Conservation (phyloP, 30 jellyfish, hydroid and myxozoan genomes). For the Catostylus mosaicus region DNA sequence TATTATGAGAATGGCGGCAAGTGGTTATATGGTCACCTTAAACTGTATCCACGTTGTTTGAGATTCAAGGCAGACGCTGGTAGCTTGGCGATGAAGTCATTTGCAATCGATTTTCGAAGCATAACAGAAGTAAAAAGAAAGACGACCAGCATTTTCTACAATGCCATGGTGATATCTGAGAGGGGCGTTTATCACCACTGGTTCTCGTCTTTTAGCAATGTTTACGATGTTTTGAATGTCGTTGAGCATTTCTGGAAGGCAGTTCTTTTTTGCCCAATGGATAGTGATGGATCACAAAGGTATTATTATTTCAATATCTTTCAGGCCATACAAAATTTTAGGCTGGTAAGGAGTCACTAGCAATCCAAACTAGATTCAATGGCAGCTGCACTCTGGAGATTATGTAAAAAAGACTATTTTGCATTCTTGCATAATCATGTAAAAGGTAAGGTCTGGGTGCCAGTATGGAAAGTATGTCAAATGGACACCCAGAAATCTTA, state of each 20-base stretch:
- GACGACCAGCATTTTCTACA: slow-evolving; percentile 20
- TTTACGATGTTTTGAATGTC: slow-evolving; percentile 54
- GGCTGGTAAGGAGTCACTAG: no score
- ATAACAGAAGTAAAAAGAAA: slow-evolving; percentile 32
- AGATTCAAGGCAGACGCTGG: slow-evolving; percentile 47
- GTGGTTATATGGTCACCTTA: slow-evolving; percentile 49
- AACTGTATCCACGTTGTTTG: slow-evolving; percentile 25
- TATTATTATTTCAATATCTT: no score
- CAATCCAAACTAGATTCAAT: no score
- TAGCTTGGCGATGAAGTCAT: slow-evolving; percentile 26
- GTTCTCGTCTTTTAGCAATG: slow-evolving; percentile 69
- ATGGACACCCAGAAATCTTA: no score
- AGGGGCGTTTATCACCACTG: slow-evolving; percentile 30
- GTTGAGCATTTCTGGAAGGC: slow-evolving; percentile 74
- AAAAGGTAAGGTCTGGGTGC: no score
- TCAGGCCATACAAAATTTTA: not conserved
- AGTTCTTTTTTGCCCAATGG: slow-evolving; percentile 13
- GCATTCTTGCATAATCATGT: no score
- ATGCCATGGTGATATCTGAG: slow-evolving; percentile 31
- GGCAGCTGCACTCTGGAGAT: no score
- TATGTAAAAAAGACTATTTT: no score
- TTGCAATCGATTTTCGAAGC: slow-evolving; percentile 20
- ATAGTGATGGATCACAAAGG: slow-evolving; percentile 7
- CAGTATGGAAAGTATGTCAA: no score
- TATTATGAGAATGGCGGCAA: slow-evolving; percentile 23